Evolutionary conservation across 2,113 vertebrate genomes (phyloP).

Genomic region (Xenopus laevis): DNA sequence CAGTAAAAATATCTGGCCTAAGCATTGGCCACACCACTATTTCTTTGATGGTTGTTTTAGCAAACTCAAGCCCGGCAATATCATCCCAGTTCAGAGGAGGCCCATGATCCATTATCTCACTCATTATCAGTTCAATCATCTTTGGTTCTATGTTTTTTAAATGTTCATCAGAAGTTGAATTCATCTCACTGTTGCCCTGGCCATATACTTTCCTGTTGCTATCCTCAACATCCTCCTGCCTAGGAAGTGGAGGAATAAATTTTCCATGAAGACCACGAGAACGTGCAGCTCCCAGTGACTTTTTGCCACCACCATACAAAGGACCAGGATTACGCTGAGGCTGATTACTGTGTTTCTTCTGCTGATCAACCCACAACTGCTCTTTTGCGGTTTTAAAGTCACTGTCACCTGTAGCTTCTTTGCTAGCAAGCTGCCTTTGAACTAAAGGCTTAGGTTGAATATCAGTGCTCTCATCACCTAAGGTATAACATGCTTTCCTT

Average conservation of each 20-base stretch:
- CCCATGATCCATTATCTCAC: conserved; percentile 92
- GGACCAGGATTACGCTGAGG: conserved; percentile 54
- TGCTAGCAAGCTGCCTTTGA: conserved; percentile 35
- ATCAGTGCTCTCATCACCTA: conserved; percentile 47
- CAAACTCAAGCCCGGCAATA: conserved; percentile 92
- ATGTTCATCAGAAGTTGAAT: conserved; percentile 70
- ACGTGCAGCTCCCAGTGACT: conserved; percentile 83
- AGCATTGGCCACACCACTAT: conserved; percentile 98
- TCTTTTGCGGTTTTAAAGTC: conserved; percentile 86
- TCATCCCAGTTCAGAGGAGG: conserved; percentile 89
- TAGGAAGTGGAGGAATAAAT: conserved; percentile 84
- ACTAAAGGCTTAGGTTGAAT: conserved; percentile 33
- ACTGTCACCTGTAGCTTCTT: conserved; percentile 54
- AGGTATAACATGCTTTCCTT: conserved; percentile 53
- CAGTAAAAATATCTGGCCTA: conserved; percentile 92
- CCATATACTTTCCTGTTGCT: conserved; percentile 41
- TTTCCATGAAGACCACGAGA: conserved; percentile 82
- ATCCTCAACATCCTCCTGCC: conserved; percentile 69
- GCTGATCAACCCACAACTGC: conserved; percentile 80
- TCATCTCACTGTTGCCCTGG: conserved; percentile 25
- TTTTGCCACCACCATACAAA: conserved; percentile 68
- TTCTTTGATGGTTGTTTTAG: conserved; percentile 92
- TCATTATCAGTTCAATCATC: conserved; percentile 92
- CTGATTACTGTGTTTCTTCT: conserved; percentile 73
- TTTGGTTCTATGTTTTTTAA: conserved; percentile 90